Evolutionary conservation across 2,797 vertebrate genomes (phyloP).

Genomic region (Tarsius wallacei): DNA sequence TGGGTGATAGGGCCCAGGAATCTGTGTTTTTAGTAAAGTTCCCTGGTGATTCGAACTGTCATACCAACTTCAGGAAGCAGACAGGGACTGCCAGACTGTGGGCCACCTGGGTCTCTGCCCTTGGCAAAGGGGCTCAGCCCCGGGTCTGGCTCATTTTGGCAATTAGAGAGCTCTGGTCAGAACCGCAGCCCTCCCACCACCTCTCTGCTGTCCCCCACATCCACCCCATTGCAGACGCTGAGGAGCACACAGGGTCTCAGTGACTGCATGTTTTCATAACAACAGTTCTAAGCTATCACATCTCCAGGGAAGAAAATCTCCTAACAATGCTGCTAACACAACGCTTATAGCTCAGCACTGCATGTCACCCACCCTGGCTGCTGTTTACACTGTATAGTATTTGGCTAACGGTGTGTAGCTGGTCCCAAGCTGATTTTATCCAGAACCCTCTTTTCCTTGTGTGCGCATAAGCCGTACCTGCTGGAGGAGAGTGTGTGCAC

Average conservation of each 20-base stretch:
- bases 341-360: neutral
- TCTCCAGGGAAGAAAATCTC: neutral
- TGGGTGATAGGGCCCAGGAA: neutral
- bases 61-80: neutral
- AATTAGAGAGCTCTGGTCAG: neutral
- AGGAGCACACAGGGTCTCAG: neutral
- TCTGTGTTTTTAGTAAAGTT: neutral
- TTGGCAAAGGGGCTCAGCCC: neutral
- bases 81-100: neutral
- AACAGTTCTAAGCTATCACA: neutral
- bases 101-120: neutral
- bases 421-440: constrained; percentile 67
- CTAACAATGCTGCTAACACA: neutral
- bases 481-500: constrained; percentile 50
- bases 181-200: neutral
- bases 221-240: too few species aligned
- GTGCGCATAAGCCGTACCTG: constrained; percentile 71
- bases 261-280: neutral
- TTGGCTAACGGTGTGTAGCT: constrained; percentile 16
- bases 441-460: constrained; percentile 70
- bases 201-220: neutral
- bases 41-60: constrained; percentile 3
- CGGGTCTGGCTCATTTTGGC: neutral
- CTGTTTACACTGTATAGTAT: constrained; percentile 13
- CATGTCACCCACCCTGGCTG: neutral